Evolutionary conservation across 1,140 invertebrate species (phyloP), one percentile per base, ranked within the genome.

Genomic region (Cryptotermes secundus): DNA sequence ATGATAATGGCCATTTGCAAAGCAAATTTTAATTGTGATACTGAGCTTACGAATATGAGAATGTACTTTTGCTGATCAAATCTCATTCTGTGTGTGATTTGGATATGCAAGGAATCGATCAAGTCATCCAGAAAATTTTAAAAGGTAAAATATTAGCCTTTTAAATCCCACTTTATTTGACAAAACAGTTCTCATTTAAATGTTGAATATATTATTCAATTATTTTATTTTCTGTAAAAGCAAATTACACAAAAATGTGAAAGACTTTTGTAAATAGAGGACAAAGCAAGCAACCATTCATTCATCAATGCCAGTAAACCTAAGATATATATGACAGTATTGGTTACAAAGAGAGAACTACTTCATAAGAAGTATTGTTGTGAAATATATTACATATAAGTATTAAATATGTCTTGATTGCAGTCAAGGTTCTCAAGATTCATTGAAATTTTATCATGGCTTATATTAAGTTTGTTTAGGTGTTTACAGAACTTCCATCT

Each of bases 1-100:
- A 79, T 59, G 34, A 42, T 31, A 31, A 82, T n/a, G 59, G 59
- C 42, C 36, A 80, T 79, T 84, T 84, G 83, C 83, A 72, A 84
- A 42, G 72, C 34, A 84, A 84, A 84, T 72, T 80, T 84, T 84
- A 42, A 84, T 42, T 84, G 83, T 84, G 83, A 84, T 84, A 84
- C 72, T 38, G 83, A 84, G 83, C 83, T 84, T 84, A 84, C 38
- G 34, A 49, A 42, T n/a, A 82, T 82, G 36, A 82, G 45, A 45
- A 82, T 45, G 45, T 45, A 82, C 81, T 82, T 38, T 45, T 3
- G 45, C 45, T 45, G 31, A 82, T n/a, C n/a, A 45, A 45, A 80
- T 34, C n/a, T 82, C 36, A 45, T 38, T 22, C n/a, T 49, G n/a
- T 53, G 81, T 34, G 45, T 82, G 81, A 34, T 45, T 81, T 38